These are phyloP conservation scores for Synanceia verrucosa DNA, from an alignment of 2,797 vertebrate genomes.

Conservation along the genomic window DNA sequence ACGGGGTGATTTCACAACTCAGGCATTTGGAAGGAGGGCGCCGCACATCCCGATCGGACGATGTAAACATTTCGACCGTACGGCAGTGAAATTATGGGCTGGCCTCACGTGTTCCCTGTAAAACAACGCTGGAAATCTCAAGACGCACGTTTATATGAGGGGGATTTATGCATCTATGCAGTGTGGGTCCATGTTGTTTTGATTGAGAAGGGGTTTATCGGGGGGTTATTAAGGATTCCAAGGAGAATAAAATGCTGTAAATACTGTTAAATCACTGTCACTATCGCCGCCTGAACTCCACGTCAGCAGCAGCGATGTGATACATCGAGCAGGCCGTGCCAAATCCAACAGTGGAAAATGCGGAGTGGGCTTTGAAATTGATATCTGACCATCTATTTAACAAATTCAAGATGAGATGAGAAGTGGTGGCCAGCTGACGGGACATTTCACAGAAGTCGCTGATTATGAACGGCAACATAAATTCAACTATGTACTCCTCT, in stretches of 20 bases:
- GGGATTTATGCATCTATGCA: background rate
- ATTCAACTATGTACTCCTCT: no score
- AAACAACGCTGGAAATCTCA: conserved; percentile 15
- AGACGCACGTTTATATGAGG: background rate
- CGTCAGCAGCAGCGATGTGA: conserved; percentile 27
- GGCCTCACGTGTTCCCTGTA: conserved; percentile 8
- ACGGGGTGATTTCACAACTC: conserved; percentile 62
- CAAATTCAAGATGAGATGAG: conserved; percentile 27
- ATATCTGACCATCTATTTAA: conserved; percentile 21
- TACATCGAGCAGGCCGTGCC: conserved; percentile 6
- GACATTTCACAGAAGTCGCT: no score
- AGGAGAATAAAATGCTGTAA: conserved; percentile 1
- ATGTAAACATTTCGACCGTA: conserved; percentile 57
- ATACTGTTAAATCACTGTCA: background rate
- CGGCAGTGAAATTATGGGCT: background rate
- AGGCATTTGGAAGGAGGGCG: conserved; percentile 54
- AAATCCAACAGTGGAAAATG: conserved; percentile 50
- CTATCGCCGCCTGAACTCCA: background rate
- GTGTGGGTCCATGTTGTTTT: background rate
- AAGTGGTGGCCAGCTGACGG: background rate
- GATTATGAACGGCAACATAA: no score
- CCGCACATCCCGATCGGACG: conserved; percentile 14
- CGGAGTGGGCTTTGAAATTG: conserved; percentile 3
- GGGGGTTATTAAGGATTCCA: background rate
- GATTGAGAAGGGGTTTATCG: background rate